Evolutionary conservation across 1,140 invertebrate species (phyloP).

Genomic region (Pectinophora gossypiella): DNA sequence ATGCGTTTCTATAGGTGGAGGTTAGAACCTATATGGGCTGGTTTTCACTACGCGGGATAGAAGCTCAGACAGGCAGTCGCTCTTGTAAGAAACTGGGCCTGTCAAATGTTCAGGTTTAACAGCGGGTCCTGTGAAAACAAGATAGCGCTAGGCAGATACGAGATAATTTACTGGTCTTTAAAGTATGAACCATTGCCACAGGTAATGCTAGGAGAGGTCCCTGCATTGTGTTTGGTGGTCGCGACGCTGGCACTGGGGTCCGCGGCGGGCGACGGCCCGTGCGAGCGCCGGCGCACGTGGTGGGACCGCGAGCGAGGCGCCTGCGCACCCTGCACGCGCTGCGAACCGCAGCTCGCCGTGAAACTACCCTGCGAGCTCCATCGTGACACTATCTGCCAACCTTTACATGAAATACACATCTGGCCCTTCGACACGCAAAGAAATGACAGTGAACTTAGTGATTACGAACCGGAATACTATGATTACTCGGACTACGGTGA

Average conservation of each 20-base stretch:
- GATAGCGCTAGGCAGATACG: no score
- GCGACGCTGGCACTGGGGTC: constrained; percentile 52
- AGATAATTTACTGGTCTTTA: no score
- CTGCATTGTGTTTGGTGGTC: constrained; percentile 51
- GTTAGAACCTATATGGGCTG: no score
- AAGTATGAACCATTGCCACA: constrained; percentile 21
- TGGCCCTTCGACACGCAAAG: constrained; percentile 70
- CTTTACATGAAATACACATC: constrained; percentile 76
- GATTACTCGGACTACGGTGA: constrained; percentile 60
- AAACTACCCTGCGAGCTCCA: constrained; percentile 79
- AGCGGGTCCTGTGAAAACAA: no score
- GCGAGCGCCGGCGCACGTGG: constrained; percentile 74
- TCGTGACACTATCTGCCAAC: constrained; percentile 79
- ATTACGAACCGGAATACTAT: constrained; percentile 48
- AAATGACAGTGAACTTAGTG: constrained; percentile 37
- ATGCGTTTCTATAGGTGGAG: no score
- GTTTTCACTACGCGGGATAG: no score
- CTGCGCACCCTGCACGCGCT: constrained; percentile 79
- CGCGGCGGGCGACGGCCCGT: constrained; percentile 50
- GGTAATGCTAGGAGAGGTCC: constrained; percentile 63
- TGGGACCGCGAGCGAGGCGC: constrained; percentile 75
- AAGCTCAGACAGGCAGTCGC: no score
- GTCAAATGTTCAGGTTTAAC: no score
- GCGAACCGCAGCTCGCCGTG: constrained; percentile 77
- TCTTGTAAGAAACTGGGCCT: no score